phyloP scores from a whole-genome alignment of 1,140 invertebrate genomes.

The Apis florea region DNA sequence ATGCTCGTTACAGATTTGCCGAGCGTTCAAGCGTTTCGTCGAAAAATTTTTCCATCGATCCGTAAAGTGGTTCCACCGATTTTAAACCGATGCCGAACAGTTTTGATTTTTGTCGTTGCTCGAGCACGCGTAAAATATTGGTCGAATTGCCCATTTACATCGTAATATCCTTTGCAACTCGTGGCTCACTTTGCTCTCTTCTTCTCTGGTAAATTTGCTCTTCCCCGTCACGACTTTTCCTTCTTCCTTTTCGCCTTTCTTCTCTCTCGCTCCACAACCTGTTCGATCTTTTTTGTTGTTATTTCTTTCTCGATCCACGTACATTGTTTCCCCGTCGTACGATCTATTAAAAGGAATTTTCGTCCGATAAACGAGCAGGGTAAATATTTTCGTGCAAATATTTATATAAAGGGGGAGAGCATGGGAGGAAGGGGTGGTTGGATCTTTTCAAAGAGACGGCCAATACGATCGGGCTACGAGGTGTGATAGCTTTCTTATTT shows the following conservation, averaged over 20 bases:
- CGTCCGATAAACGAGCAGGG: too few species aligned
- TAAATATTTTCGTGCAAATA: background rate
- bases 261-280: background rate
- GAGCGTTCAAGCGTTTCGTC: background rate
- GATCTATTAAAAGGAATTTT: background rate
- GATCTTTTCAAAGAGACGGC: background rate
- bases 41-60: background rate
- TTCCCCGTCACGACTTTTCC: too few species aligned
- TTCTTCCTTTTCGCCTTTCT: background rate
- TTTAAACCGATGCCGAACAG: background rate
- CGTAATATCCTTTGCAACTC: background rate
- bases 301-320: background rate
- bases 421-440: too few species aligned
- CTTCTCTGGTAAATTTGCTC: background rate
- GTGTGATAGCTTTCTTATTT: conserved; percentile 2
- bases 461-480: background rate
- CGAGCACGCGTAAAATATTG: background rate
- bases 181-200: background rate
- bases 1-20: background rate
- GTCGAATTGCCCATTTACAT: background rate
- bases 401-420: background rate
- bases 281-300: too few species aligned
- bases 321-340: background rate
- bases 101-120: too few species aligned
- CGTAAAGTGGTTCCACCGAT: background rate